Percentiles rank a stretch among this genome's conserved stretches.
phyloP scores from a whole-genome alignment of 2,888 invertebrate species.

The Torymus tubicola region DNA sequence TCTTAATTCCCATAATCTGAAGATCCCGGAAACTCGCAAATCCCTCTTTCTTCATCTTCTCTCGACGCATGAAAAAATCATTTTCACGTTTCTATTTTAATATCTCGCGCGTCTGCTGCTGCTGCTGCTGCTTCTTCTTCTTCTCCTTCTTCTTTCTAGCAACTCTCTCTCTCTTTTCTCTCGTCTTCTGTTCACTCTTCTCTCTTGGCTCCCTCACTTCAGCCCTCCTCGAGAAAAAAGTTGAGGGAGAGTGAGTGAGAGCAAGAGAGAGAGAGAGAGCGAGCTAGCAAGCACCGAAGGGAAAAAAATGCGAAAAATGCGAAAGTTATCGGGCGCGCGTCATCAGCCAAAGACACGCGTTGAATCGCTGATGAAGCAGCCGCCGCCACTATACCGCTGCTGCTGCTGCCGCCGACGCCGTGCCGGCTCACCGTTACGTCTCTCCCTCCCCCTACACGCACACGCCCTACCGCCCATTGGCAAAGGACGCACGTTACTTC shows the following conservation, averaged over 20 bases:
- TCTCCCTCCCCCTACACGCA: conserved; percentile 26
- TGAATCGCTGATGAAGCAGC: conserved; percentile 50
- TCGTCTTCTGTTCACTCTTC: neutral
- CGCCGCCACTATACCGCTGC: too few species aligned
- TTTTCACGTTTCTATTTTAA: conserved; percentile 24
- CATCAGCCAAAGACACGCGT: conserved; percentile 45
- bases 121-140: neutral
- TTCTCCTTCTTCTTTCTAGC: neutral
- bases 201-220: neutral
- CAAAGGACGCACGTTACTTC: conserved; percentile 53
- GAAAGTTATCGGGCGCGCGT: conserved; percentile 40
- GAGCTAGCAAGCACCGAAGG: neutral
- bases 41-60: neutral
- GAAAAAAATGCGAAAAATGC: conserved; percentile 8
- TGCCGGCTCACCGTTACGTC: conserved; percentile 12
- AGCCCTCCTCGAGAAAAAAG: neutral
- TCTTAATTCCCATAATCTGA: neutral
- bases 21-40: neutral
- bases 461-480: conserved; percentile 21
- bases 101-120: neutral
- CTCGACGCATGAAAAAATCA: conserved; percentile 13
- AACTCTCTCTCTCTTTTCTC: too few species aligned
- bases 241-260: neutral
- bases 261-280: neutral
- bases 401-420: neutral